These are phyloP conservation scores for Sinocyclocheilus maitianheensis DNA, from an alignment of 2,113 vertebrate species.

Conservation along the genomic window DNA sequence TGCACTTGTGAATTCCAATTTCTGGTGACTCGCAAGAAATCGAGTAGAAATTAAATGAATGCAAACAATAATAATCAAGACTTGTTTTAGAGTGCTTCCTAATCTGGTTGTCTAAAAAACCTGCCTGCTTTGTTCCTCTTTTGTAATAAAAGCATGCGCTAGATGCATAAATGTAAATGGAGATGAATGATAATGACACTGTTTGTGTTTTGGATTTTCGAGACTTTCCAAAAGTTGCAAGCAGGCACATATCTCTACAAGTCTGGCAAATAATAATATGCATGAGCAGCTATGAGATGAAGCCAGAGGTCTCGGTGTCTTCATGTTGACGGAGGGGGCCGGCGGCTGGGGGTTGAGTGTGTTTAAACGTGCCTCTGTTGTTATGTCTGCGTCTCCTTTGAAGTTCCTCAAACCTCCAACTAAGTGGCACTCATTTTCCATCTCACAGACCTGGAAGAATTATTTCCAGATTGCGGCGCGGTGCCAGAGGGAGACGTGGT, in stretches of 20 bases:
- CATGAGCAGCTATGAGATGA: background rate
- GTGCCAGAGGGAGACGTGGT: slow-evolving; percentile 2
- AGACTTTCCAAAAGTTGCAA: too few species aligned
- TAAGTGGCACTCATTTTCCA: slow-evolving; percentile 75
- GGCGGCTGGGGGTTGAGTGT: slow-evolving; percentile 48
- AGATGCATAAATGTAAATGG: background rate
- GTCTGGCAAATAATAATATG: background rate
- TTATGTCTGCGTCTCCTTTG: slow-evolving; percentile 78
- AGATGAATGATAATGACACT: background rate
- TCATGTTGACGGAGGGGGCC: slow-evolving; percentile 37
- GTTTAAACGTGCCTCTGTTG: slow-evolving; percentile 77
- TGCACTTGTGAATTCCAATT: background rate
- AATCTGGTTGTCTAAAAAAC: too few species aligned
- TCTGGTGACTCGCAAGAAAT: background rate
- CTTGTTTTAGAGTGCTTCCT: background rate
- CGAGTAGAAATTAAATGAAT: background rate
- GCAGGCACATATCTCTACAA: background rate
- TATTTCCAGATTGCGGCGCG: slow-evolving; percentile 56
- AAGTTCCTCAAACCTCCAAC: slow-evolving; percentile 76
- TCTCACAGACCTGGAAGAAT: slow-evolving; percentile 52
- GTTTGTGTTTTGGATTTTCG: background rate
- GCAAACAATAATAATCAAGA: background rate
- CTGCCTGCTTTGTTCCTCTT: too few species aligned
- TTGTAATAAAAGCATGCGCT: background rate
- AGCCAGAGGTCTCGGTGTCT: background rate